Evolutionary conservation across 2,888 invertebrate genomes (phyloP).

Genomic region (Nasonovia ribisnigri): DNA sequence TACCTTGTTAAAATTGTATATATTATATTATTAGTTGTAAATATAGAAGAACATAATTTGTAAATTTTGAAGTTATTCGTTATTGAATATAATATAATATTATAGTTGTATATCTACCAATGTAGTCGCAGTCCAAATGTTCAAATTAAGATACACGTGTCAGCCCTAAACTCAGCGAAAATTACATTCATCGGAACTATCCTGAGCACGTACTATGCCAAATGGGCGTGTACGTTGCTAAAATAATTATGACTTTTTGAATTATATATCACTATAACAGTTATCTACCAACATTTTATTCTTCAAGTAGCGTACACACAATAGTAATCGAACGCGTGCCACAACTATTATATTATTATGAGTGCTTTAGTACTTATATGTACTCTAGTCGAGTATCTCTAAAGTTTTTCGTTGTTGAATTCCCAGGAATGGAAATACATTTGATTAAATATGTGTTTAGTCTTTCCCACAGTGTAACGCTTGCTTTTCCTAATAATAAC

Average conservation of each 20-base stretch:
- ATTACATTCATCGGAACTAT: constrained; percentile 37
- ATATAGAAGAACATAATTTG: not conserved
- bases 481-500: not conserved
- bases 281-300: constrained; percentile 17
- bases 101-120: not conserved
- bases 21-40: not conserved
- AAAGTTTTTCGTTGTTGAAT: constrained; percentile 4
- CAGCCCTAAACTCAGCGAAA: not conserved
- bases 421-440: not conserved
- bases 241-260: constrained; percentile 45
- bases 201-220: not conserved
- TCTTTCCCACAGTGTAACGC: not conserved
- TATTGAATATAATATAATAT: not conserved
- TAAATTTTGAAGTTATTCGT: not conserved
- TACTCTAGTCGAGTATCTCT: constrained; percentile 14
- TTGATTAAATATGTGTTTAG: not conserved
- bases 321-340: constrained; percentile 20
- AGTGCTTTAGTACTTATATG: not conserved
- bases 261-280: constrained; percentile 13
- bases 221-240: not conserved
- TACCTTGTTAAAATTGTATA: not conserved
- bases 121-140: not conserved
- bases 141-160: constrained; percentile 23
- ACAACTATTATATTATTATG: constrained; percentile 10
- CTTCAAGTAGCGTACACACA: not conserved